Evolutionary conservation across 2,888 invertebrate genomes (phyloP), one percentile per base, ranked within the genome.

Genomic region (Acleris holmiana): DNA sequence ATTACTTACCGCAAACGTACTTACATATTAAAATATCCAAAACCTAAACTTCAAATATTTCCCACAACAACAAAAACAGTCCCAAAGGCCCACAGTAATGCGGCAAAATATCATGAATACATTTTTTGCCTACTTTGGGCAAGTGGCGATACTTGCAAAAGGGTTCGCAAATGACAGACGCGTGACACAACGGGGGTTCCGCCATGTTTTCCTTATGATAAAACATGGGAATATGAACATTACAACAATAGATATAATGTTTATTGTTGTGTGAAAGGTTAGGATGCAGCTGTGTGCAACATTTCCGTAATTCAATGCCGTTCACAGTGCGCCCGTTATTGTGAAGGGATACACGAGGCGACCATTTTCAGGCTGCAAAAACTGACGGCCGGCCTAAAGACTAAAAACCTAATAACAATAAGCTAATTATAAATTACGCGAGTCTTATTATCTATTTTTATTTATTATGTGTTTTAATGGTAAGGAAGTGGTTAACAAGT

Each of bases 161-260:
- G 77, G 74, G 71, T 74, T 67, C 68, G 59, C 68, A 73, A 73
- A 72, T 71, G 71, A 72, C 74, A 70, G 69, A 70, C 72, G 68
- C 70, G 71, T 68, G 69, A 62, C 57, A 57, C 51, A 51, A 51
- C 51, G 7, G 49, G 67, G 69, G 62, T 56, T 66, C 60, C 57
- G 67, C 66, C 55, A 68, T 63, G 29, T 21, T 19, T 50, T 53
- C 48, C 67, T 44, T 41, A 25, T 57, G 8, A 25, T 13, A 13
- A 50, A 40, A 15, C 23, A 7, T 21, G 13, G n/a, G 17, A 15
- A 57, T 49, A 56, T 25, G 50, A 62, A 21, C 41, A 29, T 57
- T 62, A 44, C 10, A 4, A 13, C 13, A 4, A 13, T 7, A 4
- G 8, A 2, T 15, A 23, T 21, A 62, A 15, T 7, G 56, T 21